A percentile compares a stretch with the other conserved stretches of the same genome.
These are phyloP conservation scores for Cancer borealis DNA, from an alignment of 2,888 invertebrate genomes.

Conservation along the genomic window DNA sequence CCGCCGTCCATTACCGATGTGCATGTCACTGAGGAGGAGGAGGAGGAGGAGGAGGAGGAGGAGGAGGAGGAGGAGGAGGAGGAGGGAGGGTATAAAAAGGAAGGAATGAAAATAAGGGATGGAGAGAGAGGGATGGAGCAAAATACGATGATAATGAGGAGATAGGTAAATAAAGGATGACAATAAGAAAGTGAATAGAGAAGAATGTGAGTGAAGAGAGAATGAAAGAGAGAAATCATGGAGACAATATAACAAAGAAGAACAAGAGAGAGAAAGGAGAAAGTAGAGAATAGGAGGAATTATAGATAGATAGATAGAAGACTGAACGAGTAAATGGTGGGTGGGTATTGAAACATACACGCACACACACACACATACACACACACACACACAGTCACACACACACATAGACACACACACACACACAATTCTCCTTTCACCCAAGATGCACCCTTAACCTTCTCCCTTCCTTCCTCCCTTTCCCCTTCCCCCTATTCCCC, in stretches of 20 bases:
- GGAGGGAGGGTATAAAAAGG: not conserved
- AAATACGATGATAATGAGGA: not conserved
- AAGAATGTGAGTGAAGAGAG: not conserved
- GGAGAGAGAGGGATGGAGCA: not conserved
- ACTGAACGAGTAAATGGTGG: not conserved
- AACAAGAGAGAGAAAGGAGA: not conserved
- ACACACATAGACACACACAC: slow-evolving; percentile 33
- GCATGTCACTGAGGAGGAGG: not conserved
- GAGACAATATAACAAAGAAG: not conserved
- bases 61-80: not conserved
- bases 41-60: not conserved
- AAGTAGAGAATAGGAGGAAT: not conserved
- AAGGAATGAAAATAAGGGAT: not conserved
- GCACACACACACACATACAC: slow-evolving; percentile 2
- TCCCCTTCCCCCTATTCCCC: not conserved
- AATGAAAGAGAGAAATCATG: not conserved
- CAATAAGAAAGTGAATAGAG: not conserved
- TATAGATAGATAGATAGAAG: not conserved
- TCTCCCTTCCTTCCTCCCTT: not conserved
- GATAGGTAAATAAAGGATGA: not conserved
- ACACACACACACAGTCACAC: slow-evolving; percentile 41
- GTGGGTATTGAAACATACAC: not conserved
- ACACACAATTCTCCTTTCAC: not conserved
- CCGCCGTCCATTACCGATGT: slow-evolving; percentile 21
- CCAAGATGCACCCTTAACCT: not conserved